Base-by-base conservation (phyloP, 2,113 vertebrate genomes). In the Macrotis lagotis region DNA sequence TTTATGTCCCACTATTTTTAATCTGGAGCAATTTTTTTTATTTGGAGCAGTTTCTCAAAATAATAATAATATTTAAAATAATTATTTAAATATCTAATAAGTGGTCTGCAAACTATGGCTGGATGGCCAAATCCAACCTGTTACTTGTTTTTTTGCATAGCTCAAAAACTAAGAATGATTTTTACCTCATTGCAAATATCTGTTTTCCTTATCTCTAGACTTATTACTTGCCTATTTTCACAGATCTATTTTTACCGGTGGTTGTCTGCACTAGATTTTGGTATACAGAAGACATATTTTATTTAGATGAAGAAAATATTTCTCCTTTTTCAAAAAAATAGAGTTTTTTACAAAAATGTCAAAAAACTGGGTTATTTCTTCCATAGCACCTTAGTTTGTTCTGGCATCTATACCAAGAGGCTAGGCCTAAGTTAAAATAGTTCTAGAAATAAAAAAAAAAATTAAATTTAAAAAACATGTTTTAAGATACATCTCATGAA, bases 271-370 rank as follows among this genome's bases (percentile, higher is more conserved):
- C 95, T 94, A 2, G 94, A 96, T 55, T 94, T 91, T 93, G 91
- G 47, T 37, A 11, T 91, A 92, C 51, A 88, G 91, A 83, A 95
- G 94, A 48, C 53, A n/a, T n/a, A 95, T 31, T 96, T 96, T 83
- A 83, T 44, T 83, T 83, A 24, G 52, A 26, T 95, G 44, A 53
- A 91, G 94, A 92, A 52, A 44, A 52, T 49, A 52, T 92, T 95
- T 91, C 90, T 93, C 12, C 59, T 91, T 52, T 83, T 9, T 96
- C 89, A 91, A 88, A 95, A 9, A 74, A 74, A 83, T 93, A 91
- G 48, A 66, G n/a, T n/a, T 93, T 97, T 96, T 94, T 94, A 83
- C 51, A 51, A 94, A n/a, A 66, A 95, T 91, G 31, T 44, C n/a
- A 24, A 83, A 83, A 83, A 83, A 83, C 51, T 92, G 93, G 37